Evolutionary conservation across 2,113 vertebrate genomes (phyloP).

Genomic region (Cinclus cinclus): DNA sequence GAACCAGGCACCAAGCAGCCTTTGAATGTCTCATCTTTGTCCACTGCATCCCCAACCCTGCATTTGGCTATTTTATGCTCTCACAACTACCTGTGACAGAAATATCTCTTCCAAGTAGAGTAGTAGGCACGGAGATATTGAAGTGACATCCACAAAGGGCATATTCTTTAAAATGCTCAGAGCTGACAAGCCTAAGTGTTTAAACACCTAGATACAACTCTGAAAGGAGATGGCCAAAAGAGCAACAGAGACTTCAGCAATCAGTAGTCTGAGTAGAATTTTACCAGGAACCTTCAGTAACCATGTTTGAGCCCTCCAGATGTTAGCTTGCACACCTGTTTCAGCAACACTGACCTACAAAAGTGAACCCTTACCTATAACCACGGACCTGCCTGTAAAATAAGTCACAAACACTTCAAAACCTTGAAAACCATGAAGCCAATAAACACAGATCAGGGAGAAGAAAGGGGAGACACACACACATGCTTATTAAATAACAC

Average conservation of each 20-base stretch:
- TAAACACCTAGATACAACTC: background rate
- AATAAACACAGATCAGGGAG: background rate
- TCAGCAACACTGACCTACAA: background rate
- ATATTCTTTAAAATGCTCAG: background rate
- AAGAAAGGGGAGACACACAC: fast-evolving
- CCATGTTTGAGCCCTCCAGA: background rate
- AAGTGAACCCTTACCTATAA: background rate
- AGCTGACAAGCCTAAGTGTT: background rate
- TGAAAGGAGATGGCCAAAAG: background rate
- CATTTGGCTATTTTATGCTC: background rate
- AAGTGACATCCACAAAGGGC: background rate
- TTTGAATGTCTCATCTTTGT: background rate
- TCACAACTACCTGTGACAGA: background rate
- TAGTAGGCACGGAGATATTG: background rate
- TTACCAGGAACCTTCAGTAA: background rate
- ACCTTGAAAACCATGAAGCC: background rate
- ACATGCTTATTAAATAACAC: background rate
- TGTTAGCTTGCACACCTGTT: background rate
- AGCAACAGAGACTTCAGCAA: background rate
- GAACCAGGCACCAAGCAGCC: background rate
- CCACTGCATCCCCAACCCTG: fast-evolving
- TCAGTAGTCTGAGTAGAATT: background rate
- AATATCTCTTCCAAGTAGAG: fast-evolving
- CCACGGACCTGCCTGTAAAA: background rate
- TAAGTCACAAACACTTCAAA: background rate